These are phyloP conservation scores for Meganola albula DNA, from an alignment of 2,888 invertebrate species.

Conservation along the genomic window DNA sequence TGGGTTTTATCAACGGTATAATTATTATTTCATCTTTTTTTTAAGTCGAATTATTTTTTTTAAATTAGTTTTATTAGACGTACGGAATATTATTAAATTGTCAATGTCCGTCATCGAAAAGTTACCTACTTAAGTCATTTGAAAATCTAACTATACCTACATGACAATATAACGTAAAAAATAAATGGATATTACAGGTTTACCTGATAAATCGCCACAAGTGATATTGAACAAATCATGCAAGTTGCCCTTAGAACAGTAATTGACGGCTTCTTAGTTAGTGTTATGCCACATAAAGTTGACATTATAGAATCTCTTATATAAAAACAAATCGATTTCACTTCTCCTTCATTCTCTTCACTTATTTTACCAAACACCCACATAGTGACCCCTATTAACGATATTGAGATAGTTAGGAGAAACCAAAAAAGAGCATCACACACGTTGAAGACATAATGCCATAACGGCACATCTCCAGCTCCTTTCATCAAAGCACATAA, in stretches of 20 bases:
- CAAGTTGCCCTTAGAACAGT: conserved; percentile 33
- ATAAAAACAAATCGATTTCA: conserved; percentile 18
- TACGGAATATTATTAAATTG: not conserved
- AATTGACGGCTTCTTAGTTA: conserved; percentile 24
- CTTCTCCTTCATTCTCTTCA: conserved; percentile 9
- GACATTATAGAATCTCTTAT: conserved; percentile 24
- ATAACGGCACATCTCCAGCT: conserved; percentile 34
- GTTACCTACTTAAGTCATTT: too few relatives aligned
- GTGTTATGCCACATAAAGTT: conserved; percentile 35
- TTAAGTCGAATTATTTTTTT: not conserved
- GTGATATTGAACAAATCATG: conserved; percentile 35
- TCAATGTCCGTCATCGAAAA: too few relatives aligned
- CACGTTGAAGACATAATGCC: conserved; percentile 33
- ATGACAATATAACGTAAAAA: too few relatives aligned
- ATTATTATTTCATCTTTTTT: too few relatives aligned
- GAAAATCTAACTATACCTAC: too few relatives aligned
- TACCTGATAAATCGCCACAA: conserved; percentile 42
- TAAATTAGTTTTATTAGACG: not conserved
- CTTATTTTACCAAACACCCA: conserved; percentile 30
- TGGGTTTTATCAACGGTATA: too few relatives aligned
- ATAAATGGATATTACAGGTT: not conserved
- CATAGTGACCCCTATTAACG: conserved; percentile 24
- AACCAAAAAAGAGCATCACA: conserved; percentile 17
- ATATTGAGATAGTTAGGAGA: conserved; percentile 15
- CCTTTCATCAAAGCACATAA: conserved; percentile 38